Evolutionary conservation across 92 coral and sea anemone genomes (phyloP), one percentile per base, ranked within the genome.

Genomic region (Siderastrea radians): DNA sequence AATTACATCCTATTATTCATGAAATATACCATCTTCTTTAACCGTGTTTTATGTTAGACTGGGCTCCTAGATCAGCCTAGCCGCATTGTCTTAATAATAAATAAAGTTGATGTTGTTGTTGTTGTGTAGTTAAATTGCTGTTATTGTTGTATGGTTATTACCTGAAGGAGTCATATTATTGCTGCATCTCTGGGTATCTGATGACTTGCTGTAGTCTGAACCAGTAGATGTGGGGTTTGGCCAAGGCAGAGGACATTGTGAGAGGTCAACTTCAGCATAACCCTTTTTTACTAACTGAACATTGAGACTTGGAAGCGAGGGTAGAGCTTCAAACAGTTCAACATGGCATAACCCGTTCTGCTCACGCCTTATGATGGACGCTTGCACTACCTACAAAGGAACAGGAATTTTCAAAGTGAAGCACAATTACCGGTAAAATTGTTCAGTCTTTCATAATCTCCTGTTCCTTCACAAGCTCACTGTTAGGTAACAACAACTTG

Each of bases 251-350:
- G 69, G 45, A 9, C 72, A 50, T 45, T 48, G 79, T 1, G 48
- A 62, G 12, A 45, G 71, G 48, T 83, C 87, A 7, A 72, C 8
- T 14, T 72, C 71, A 50, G 69, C 72, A 38, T 49, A 17, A 38
- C 66, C 63, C 60, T 9, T 59, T 16, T 72, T 63, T 15, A 83
- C 26, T 16, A 83, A 47, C 80, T 83, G 87, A 72, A 83, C 72
- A 83, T 83, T 83, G 2, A 83, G 44, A 74, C 87, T 83, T 59
- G 71, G 68, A 62, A 69, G 45, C 12, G 62, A 65, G 44, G 59
- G 59, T 2, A 59, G 58, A 48, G 80, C 50, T 49, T 83, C 79
- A 72, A 83, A 83, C 16, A 83, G 72, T 65, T 83, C 87, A 49
- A 83, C 79, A 62, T 57, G 72, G 38, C 17, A 63, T 46, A 59